Evolutionary conservation across 2,888 invertebrate species (phyloP), one percentile per base, ranked within the genome.

Genomic region (Chouioia cunea): DNA sequence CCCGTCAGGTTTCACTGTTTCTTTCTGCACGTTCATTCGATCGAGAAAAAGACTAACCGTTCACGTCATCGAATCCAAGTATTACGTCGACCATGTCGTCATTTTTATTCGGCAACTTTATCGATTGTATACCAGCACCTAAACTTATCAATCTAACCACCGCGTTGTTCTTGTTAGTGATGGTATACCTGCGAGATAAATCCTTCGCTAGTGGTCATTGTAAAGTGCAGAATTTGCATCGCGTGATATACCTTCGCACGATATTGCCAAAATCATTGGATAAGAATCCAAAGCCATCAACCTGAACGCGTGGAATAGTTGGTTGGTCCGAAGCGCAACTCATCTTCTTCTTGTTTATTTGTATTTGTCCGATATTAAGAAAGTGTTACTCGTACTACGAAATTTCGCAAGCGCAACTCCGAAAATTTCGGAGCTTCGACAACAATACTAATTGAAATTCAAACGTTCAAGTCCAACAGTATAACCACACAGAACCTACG

Each of bases 91-190:
- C 86, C 2, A 87, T 20, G 54, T 85, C 79, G 15, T 87, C 88
- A 50, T 85, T 77, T 52, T 82, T 84, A 77, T 89, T 88, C 0
- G 89, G 89, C 16, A 88, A 82, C 74, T 80, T 81, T 16, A 90
- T 81, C 1, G 87, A 86, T 2, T 88, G 88, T 53, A 90, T 85
- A 14, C 87, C 86, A 3, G 88, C 90, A n/a, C 90, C 90, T 81
- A 87, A 88, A 65, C 85, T 86, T 22, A 89, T 86, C 43, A 88
- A 77, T 75, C 85, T 83, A 3, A 89, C 87, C 46, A 79, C 82
- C 62, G 87, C 82, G 27, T 82, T 81, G 53, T 80, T 81, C 65
- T 78, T 80, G 76, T 89, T 89, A n/a, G 80, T 83, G 63, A 89
- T 76, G 0, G 87, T 89, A 74, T 87, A 89, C 56, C 88, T 81